phyloP scores from a whole-genome alignment of 2,797 vertebrate species.

The Peromyscus aztecus region DNA sequence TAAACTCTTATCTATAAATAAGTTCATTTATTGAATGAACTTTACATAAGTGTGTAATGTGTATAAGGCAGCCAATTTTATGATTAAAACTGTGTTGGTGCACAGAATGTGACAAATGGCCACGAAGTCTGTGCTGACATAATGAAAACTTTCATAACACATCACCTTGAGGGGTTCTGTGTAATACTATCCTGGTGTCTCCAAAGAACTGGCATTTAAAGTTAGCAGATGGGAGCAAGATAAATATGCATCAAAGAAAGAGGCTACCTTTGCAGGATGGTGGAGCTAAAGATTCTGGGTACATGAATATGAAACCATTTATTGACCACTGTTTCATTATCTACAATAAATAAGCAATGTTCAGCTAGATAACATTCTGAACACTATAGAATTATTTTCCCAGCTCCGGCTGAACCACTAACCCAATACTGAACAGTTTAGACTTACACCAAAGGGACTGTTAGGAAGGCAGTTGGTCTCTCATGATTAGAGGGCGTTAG shows the following conservation, averaged over 20 bases:
- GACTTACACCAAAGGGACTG: constrained; percentile 82
- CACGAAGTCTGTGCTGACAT: neutral
- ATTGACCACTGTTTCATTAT: constrained; percentile 91
- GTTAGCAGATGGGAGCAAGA: neutral
- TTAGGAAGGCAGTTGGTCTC: neutral
- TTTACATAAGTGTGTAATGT: neutral
- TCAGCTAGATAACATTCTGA: constrained; percentile 89
- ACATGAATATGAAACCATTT: constrained; percentile 76
- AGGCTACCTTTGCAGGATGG: neutral
- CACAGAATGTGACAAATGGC: neutral
- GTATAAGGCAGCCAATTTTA: neutral
- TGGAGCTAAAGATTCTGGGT: neutral
- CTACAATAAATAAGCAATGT: constrained; percentile 92
- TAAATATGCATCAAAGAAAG: neutral
- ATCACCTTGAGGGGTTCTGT: neutral
- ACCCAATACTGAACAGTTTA: constrained; percentile 85
- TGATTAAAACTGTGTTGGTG: neutral
- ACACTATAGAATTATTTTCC: constrained; percentile 88
- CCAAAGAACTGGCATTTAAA: neutral
- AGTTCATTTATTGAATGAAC: neutral
- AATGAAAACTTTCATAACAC: neutral
- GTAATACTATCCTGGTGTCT: neutral
- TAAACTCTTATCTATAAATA: neutral
- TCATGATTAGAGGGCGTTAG: neutral
- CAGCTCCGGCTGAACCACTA: constrained; percentile 80